Evolutionary conservation across 2,797 vertebrate genomes (phyloP).

Genomic region (Pseudomugil tenellus): DNA sequence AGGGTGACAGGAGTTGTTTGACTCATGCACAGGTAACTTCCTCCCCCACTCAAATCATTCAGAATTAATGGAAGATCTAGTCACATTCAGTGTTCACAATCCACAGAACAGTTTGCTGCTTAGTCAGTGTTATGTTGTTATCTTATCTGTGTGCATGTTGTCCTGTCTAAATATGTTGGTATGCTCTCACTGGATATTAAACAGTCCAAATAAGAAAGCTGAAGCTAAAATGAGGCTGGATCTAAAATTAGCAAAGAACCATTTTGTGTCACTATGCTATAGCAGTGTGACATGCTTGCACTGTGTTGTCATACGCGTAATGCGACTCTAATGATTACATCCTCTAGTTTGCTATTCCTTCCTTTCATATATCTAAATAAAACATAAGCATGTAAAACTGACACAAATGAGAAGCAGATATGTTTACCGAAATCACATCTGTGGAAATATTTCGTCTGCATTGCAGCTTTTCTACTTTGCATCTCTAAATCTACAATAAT

Average conservation of each 20-base stretch:
- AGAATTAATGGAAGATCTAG: neutral
- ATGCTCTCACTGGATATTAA: conserved; percentile 15
- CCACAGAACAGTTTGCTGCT: conserved; percentile 6
- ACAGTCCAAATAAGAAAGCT: conserved; percentile 27
- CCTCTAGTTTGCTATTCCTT: conserved; percentile 1
- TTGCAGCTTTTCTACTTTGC: neutral
- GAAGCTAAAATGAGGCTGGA: neutral
- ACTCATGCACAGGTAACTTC: neutral
- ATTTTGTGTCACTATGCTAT: conserved; percentile 27
- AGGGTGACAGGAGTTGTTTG: conserved; percentile 11
- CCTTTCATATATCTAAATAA: neutral
- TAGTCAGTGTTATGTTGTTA: neutral
- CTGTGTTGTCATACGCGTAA: conserved; percentile 2
- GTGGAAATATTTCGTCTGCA: neutral
- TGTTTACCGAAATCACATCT: neutral
- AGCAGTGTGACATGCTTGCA: conserved; percentile 3
- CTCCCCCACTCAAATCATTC: conserved; percentile 12
- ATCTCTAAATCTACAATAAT: neutral
- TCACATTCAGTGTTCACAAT: conserved; percentile 8
- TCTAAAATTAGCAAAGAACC: conserved; percentile 26
- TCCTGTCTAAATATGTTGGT: conserved; percentile 5
- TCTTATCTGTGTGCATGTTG: neutral
- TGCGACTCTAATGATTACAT: neutral
- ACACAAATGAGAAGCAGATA: neutral
- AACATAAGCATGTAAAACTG: neutral